phyloP scores from a whole-genome alignment of 2,113 vertebrate genomes.

The Notarius quadriscutis region DNA sequence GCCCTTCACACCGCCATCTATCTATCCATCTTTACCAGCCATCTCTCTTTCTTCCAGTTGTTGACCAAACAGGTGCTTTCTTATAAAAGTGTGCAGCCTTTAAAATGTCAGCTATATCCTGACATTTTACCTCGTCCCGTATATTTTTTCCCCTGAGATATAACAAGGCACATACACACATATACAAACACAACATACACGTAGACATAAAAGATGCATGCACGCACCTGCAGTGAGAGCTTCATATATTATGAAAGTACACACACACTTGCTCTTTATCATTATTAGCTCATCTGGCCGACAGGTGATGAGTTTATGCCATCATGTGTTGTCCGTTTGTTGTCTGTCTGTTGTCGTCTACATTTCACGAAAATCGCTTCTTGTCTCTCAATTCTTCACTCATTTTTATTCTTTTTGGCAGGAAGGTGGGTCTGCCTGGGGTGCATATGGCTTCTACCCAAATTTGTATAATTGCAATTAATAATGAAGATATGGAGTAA shows the following conservation, averaged over 20 bases:
- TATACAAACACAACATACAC: not conserved
- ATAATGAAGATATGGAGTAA: too few species aligned
- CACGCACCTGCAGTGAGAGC: not conserved
- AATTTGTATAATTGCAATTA: too few species aligned
- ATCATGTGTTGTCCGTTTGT: too few species aligned
- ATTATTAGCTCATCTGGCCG: too few species aligned
- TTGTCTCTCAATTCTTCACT: too few species aligned
- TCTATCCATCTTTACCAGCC: not conserved
- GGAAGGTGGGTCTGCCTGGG: too few species aligned
- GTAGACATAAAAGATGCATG: not conserved
- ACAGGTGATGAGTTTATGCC: too few species aligned
- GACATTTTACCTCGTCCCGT: slow-evolving; percentile 24
- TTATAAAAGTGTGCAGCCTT: slow-evolving; percentile 12
- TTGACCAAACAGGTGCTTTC: not conserved
- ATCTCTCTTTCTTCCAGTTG: not conserved
- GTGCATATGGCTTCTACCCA: too few species aligned
- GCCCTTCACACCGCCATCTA: not conserved
- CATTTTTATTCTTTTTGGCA: too few species aligned
- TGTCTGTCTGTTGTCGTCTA: too few species aligned
- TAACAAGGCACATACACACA: slow-evolving; percentile 2
- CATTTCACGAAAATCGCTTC: too few species aligned
- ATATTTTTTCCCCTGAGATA: not conserved
- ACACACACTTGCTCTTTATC: not conserved
- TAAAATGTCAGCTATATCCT: slow-evolving; percentile 30
- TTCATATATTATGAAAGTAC: not conserved